Evolutionary conservation across 1,140 invertebrate species (phyloP).

Genomic region (Aphidius gifuensis): DNA sequence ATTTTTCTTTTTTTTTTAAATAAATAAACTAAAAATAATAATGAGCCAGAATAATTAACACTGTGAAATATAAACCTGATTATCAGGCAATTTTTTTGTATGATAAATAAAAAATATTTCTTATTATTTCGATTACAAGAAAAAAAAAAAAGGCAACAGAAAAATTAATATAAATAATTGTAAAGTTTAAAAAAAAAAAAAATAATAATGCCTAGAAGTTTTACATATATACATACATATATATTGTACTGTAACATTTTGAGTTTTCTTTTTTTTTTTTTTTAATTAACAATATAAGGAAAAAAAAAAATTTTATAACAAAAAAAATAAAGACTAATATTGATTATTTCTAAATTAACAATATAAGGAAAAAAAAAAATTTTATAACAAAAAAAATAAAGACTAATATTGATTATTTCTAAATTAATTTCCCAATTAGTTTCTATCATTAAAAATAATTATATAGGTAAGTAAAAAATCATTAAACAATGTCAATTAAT

Average conservation of each 20-base stretch:
- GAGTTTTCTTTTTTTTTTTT: conserved; percentile 35
- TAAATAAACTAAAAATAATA: conserved; percentile 28
- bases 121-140: conserved; percentile 15
- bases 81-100: conserved; percentile 38
- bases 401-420: neutral
- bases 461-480: no score
- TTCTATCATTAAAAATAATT: no score
- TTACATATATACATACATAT: conserved; percentile 37
- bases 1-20: conserved; percentile 29
- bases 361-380: conserved; percentile 55
- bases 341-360: conserved; percentile 46
- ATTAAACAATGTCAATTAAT: no score
- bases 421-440: neutral
- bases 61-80: conserved; percentile 26
- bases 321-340: conserved; percentile 17
- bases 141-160: conserved; percentile 19
- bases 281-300: conserved; percentile 54
- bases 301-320: conserved; percentile 55
- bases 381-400: conserved; percentile 44
- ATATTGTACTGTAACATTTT: conserved; percentile 50
- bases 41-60: conserved; percentile 23
- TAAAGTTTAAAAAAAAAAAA: conserved; percentile 34
- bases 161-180: conserved; percentile 46
- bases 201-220: conserved; percentile 47
- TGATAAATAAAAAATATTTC: conserved; percentile 32